These are phyloP conservation scores for Heteractis magnifica DNA, from an alignment of 92 coral and sea anemone genomes.

Conservation along the genomic window DNA sequence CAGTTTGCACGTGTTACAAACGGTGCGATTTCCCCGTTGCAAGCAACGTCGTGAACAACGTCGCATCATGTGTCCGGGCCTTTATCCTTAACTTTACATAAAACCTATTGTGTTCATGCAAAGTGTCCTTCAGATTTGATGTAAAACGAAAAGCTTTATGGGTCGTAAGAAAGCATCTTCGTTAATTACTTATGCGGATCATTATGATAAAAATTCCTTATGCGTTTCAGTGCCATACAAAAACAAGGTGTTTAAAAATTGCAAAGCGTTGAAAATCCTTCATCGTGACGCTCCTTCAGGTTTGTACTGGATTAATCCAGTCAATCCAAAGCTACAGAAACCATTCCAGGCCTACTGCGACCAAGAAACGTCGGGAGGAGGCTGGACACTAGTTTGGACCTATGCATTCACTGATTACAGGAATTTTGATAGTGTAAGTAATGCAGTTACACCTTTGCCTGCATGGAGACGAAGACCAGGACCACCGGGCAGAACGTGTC, in stretches of 20 bases:
- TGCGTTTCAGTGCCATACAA: not conserved
- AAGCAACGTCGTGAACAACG: too few species aligned
- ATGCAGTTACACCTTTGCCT: constrained; percentile 67
- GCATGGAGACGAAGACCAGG: not conserved
- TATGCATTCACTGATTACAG: constrained; percentile 59
- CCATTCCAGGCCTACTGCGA: constrained; percentile 62
- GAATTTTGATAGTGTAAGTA: constrained; percentile 26
- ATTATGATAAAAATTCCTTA: too few species aligned
- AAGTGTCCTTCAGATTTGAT: too few species aligned
- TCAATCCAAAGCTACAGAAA: constrained; percentile 1
- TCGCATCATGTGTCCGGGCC: too few species aligned
- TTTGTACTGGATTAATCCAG: constrained; percentile 49
- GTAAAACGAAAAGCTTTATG: too few species aligned
- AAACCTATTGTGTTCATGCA: too few species aligned
- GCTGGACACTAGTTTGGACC: constrained; percentile 76
- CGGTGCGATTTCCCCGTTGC: too few species aligned
- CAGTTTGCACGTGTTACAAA: too few species aligned
- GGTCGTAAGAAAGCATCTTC: too few species aligned
- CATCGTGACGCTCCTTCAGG: constrained; percentile 29
- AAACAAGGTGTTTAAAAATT: constrained; percentile 21
- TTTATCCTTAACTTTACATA: too few species aligned
- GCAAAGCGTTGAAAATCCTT: not conserved
- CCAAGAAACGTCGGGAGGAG: constrained; percentile 56
- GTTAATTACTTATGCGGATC: too few species aligned
- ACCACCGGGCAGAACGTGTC: not conserved